Evolutionary conservation across 2,797 vertebrate genomes (phyloP).

Genomic region (Heterohyrax brucei): DNA sequence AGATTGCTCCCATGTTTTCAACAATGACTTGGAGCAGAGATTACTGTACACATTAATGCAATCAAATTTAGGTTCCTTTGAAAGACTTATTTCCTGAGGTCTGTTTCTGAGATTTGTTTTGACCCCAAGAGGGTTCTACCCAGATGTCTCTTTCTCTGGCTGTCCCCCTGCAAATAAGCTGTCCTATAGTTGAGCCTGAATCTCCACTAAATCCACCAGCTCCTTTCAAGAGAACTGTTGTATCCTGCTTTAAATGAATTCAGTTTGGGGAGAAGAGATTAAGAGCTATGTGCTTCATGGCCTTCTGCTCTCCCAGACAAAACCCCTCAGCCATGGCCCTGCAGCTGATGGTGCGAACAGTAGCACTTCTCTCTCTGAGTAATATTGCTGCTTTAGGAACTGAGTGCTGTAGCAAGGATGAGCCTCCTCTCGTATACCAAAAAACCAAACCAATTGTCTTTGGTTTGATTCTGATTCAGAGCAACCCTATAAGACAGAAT

Average conservation of each 20-base stretch:
- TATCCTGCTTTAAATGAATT: background rate
- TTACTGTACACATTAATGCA: background rate
- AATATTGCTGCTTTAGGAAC: background rate
- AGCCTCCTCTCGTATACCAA: too few species aligned
- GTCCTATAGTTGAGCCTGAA: background rate
- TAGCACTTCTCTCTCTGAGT: background rate
- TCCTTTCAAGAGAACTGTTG: background rate
- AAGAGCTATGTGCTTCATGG: background rate
- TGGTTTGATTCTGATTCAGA: too few species aligned
- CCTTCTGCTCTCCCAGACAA: background rate
- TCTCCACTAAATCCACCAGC: background rate
- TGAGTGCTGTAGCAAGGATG: background rate
- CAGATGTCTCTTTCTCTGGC: background rate
- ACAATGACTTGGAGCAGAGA: background rate
- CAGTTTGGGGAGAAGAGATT: background rate
- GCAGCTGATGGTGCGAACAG: background rate
- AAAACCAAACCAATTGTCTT: too few species aligned
- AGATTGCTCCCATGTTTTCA: background rate
- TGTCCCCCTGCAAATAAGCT: background rate
- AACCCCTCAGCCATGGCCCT: background rate
- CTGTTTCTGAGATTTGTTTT: background rate
- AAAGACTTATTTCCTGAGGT: background rate
- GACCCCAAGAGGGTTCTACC: background rate
- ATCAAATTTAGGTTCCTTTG: background rate
- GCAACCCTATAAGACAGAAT: too few species aligned